Percentiles rank a stretch among this genome's conserved stretches.
Conservation (phyloP, 1,140 invertebrate genomes). For the Psilanteris sp. region DNA sequence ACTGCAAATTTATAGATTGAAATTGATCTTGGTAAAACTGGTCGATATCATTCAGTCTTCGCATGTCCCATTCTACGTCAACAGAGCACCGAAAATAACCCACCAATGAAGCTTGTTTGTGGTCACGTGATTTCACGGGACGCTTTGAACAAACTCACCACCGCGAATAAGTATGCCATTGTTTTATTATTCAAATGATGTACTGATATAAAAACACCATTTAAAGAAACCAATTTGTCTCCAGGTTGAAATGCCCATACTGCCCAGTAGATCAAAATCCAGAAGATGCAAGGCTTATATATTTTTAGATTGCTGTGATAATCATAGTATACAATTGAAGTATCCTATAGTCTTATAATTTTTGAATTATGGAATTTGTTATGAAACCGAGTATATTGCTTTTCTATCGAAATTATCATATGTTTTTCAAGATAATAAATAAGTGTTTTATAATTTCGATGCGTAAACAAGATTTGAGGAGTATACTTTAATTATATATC, state of each 20-base stretch:
- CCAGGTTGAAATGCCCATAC: slow-evolving; percentile 97
- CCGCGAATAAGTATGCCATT: slow-evolving; percentile 91
- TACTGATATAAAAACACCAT: slow-evolving; percentile 72
- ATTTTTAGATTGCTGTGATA: slow-evolving; percentile 86
- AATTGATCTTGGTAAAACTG: slow-evolving; percentile 92
- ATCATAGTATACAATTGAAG: slow-evolving; percentile 27
- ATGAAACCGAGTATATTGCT: too few species aligned
- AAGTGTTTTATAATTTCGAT: too few species aligned
- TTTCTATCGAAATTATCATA: too few species aligned
- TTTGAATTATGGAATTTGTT: too few species aligned
- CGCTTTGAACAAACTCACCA: slow-evolving; percentile 96
- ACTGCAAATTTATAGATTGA: slow-evolving; percentile 91
- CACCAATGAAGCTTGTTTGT: slow-evolving; percentile 97
- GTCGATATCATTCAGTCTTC: slow-evolving; percentile 97
- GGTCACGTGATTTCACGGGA: slow-evolving; percentile 99
- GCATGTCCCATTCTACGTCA: slow-evolving; percentile 98
- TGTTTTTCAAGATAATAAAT: too few species aligned
- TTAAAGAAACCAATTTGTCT: slow-evolving; percentile 79
- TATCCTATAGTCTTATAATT: slow-evolving; percentile 43
- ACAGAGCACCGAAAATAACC: slow-evolving; percentile 97
- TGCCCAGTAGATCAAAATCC: slow-evolving; percentile 98
- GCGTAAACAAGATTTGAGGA: too few species aligned
- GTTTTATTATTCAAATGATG: slow-evolving; percentile 60
- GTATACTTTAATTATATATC: too few species aligned
- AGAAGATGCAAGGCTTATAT: slow-evolving; percentile 93